These are phyloP conservation scores for Phytoseiulus persimilis DNA, from an alignment of 2,888 invertebrate genomes.

Conservation along the genomic window DNA sequence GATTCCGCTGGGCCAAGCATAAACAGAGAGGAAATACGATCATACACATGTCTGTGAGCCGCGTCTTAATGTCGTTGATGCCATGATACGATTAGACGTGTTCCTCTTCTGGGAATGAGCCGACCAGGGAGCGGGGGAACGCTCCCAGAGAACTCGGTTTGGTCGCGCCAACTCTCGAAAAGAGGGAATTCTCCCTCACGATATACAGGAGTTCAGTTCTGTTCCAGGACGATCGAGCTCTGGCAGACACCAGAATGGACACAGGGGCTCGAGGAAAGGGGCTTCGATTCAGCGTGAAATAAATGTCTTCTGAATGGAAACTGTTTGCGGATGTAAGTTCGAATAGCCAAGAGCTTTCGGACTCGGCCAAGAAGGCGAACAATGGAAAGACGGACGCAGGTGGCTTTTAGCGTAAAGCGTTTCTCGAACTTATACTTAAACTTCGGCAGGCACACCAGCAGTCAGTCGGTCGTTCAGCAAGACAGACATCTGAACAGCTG, in stretches of 20 bases:
- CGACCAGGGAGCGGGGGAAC: neutral
- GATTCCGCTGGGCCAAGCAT: neutral
- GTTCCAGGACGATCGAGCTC: too few relatives aligned
- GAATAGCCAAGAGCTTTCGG: neutral
- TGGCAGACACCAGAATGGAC: too few relatives aligned
- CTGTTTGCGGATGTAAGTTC: neutral
- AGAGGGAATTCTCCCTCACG: too few relatives aligned
- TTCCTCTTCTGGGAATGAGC: neutral
- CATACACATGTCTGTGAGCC: neutral
- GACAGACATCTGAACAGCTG: neutral
- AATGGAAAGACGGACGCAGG: neutral
- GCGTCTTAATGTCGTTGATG: neutral
- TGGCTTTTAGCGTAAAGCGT: neutral
- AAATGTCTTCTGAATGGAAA: too few relatives aligned
- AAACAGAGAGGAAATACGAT: neutral
- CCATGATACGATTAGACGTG: neutral
- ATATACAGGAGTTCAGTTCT: too few relatives aligned
- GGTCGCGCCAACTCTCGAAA: neutral
- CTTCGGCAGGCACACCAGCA: neutral
- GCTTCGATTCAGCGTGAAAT: too few relatives aligned
- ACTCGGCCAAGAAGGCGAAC: neutral
- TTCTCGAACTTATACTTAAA: constrained; percentile 5
- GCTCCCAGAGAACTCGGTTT: neutral
- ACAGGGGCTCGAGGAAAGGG: too few relatives aligned
- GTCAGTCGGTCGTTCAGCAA: neutral